Evolutionary conservation across 2,797 vertebrate species (phyloP).

Genomic region (Poecilia velifera): DNA sequence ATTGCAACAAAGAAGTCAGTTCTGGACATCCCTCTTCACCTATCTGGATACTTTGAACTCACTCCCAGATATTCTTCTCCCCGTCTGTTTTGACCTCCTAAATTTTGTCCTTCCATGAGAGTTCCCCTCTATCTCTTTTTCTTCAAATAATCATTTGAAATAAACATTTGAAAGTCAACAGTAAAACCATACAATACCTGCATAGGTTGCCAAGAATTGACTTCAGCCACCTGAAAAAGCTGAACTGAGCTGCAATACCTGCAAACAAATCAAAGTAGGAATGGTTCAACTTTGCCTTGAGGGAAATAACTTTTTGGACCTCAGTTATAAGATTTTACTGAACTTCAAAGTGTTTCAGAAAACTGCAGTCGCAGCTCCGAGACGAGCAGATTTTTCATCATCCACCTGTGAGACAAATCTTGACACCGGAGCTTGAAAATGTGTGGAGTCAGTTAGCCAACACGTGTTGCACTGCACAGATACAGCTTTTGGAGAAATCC

Average conservation of each 20-base stretch:
- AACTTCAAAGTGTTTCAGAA: neutral
- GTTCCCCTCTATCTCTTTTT: neutral
- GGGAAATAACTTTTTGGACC: neutral
- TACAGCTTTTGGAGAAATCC: constrained; percentile 63
- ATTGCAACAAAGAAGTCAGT: neutral
- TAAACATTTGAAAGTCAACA: neutral
- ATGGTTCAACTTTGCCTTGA: constrained; percentile 1
- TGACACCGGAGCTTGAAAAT: constrained; percentile 42
- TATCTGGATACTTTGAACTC: neutral
- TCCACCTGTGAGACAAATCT: constrained; percentile 48
- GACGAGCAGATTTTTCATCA: neutral
- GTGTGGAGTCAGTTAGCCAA: constrained; percentile 33
- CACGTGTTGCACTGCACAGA: constrained; percentile 42
- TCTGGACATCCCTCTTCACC: neutral
- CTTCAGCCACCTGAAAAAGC: constrained; percentile 90
- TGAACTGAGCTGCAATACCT: constrained; percentile 92
- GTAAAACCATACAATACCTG: constrained; percentile 81
- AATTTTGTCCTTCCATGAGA: neutral
- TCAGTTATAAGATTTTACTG: neutral
- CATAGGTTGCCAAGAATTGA: constrained; percentile 75
- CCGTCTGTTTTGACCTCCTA: neutral
- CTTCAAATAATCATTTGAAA: neutral
- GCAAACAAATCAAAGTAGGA: constrained; percentile 51
- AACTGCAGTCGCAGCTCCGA: neutral
- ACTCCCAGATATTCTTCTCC: neutral